Evolutionary conservation across 2,797 vertebrate genomes (phyloP), one percentile per base, ranked within the genome.

Genomic region (Bufotes viridis): DNA sequence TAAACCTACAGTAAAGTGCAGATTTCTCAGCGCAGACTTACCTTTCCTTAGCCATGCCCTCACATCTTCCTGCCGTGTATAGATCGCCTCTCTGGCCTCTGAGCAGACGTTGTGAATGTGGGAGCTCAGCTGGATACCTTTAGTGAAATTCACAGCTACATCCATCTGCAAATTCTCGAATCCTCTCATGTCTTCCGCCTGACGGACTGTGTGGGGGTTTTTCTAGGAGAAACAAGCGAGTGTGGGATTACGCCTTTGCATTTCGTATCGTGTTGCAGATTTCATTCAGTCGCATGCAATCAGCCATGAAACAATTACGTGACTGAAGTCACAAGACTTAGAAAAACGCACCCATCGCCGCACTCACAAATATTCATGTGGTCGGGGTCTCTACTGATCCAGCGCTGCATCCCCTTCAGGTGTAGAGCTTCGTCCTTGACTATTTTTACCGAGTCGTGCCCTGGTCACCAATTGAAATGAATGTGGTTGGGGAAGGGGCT

Each of bases 21-120:
- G 22, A 20, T 22, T 2, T 22, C n/a, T n/a, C 10, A 1, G 17
- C 11, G 57, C 18, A n/a, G 49, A 6, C 72, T 83, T 69, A 97
- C 98, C 98, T 96, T 95, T 96, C 90, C 97, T 96, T 93, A 97
- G 93, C 98, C 98, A 99, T 92, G 97, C 95, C 90, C 92, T 96
- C 91, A 96, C 96, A 8, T 99, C 98, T 0, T 96, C 95, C 91
- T 97, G 97, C 0, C 96, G 96, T 20, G 97, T 96, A 91, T 98
- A 99, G 86, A 98, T 95, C 51, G 97, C 96, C 65, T 98, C 98
- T 0, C 53, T 92, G 34, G 98, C 98, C 91, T 99, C 97, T 0
- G 97, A 96, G 24, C 98, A 99, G 90, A 97, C 95, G 22, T 98
- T 99, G 93, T 95, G 96, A 90, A 99, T 94, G 91, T 99, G 97